Evolutionary conservation across 2,888 invertebrate species (phyloP), one percentile per base, ranked within the genome.

Genomic region (Drosophila formosana): DNA sequence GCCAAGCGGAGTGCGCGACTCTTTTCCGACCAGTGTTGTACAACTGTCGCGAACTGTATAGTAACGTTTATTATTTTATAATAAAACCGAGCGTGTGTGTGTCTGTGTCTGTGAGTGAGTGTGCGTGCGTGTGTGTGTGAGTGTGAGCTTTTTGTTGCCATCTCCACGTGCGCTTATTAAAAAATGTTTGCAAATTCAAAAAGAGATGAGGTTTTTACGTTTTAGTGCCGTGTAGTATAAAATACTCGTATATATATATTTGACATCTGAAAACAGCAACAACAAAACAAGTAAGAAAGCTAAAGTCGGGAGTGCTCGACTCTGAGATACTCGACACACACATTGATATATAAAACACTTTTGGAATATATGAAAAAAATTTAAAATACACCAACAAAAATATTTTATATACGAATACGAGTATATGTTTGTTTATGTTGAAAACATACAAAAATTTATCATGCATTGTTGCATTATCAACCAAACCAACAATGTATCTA

Each of bases 161-260:
- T n/a, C 13, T 52, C 18, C 62, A 80, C 76, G 86, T 82, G 82
- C 75, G 73, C 50, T 64, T 66, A 66, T 73, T 51, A 65, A 69
- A 63, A 37, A 62, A 80, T 79, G 74, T 69, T 66, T 62, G 52
- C 30, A 62, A 80, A 75, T 72, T 61, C 72, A 64, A 75, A 64
- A 75, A 65, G 43, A 75, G 58, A 69, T 72, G 78, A 70, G 72
- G 72, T 69, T 69, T 64, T 62, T 50, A 53, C 43, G 46, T 45
- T 61, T 39, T 39, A 50, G 53, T 68, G 55, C 45, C 62, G 58
- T 60, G 60, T 30, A 55, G 30, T 51, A 58, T 63, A 51, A 58
- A 60, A 55, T 45, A 52, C n/a, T 41, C 34, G 55, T 45, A 49
- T 30, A 30, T 28, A 51, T 37, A 37, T 37, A 37, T 64, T 34